These are phyloP conservation scores for Zootermopsis nevadensis DNA, from an alignment of 2,888 invertebrate species.

Conservation along the genomic window DNA sequence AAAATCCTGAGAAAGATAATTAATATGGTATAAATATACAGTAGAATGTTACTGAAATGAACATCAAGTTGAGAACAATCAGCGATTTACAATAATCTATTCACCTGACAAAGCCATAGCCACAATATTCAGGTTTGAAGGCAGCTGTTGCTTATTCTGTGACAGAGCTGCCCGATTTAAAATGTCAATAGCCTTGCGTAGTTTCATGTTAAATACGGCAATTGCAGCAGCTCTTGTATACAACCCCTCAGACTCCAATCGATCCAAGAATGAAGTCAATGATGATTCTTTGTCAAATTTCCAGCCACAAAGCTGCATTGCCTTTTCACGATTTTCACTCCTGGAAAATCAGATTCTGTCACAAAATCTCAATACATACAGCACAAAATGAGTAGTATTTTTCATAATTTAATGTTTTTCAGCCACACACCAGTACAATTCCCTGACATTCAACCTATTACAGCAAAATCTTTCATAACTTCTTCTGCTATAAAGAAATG, in stretches of 20 bases:
- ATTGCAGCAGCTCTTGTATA: slow-evolving; percentile 90
- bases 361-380: too few relatives aligned
- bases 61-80: too few relatives aligned
- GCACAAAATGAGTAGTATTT: too few relatives aligned
- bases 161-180: slow-evolving; percentile 77
- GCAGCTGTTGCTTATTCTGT: slow-evolving; percentile 55
- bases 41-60: too few relatives aligned
- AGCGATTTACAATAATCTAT: background rate
- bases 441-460: too few relatives aligned
- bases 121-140: slow-evolving; percentile 69
- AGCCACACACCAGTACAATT: too few relatives aligned
- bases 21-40: background rate
- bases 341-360: slow-evolving; percentile 60
- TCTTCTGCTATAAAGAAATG: too few relatives aligned
- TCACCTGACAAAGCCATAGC: slow-evolving; percentile 81
- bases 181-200: slow-evolving; percentile 86
- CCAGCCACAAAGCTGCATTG: slow-evolving; percentile 92
- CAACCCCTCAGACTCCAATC: slow-evolving; percentile 76
- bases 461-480: too few relatives aligned
- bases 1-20: slow-evolving; percentile 71
- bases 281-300: slow-evolving; percentile 78
- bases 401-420: too few relatives aligned
- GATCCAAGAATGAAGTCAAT: slow-evolving; percentile 69
- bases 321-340: slow-evolving; percentile 81
- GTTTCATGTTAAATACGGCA: slow-evolving; percentile 88